A percentile compares a stretch with the other conserved stretches of the same genome.
These are phyloP conservation scores for Odocoileus virginianus DNA, from an alignment of 2,113 vertebrate genomes.

Conservation along the genomic window DNA sequence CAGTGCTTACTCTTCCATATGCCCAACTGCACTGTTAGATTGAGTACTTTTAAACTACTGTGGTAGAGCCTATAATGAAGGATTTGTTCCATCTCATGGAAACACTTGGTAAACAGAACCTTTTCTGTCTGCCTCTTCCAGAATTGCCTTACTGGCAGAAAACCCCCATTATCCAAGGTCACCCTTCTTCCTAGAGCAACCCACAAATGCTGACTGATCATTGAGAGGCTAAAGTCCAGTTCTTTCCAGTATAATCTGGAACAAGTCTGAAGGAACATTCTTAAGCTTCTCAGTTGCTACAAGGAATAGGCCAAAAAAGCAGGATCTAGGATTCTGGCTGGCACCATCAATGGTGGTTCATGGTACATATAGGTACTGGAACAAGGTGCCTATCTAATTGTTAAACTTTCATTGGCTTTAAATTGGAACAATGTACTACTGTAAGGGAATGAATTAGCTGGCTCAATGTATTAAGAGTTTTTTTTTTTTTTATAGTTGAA, in stretches of 20 bases:
- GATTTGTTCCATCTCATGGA: neutral
- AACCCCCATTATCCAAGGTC: neutral
- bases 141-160: neutral
- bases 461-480: neutral
- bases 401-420: neutral
- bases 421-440: neutral
- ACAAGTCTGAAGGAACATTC: neutral
- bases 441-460: neutral
- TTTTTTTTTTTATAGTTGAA: neutral
- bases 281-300: neutral
- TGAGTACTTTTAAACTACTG: neutral
- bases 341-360: neutral
- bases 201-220: neutral
- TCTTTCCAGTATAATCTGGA: neutral
- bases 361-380: neutral
- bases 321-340: neutral
- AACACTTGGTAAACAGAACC: neutral
- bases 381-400: neutral
- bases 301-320: neutral
- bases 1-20: neutral
- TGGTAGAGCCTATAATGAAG: neutral
- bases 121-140: neutral
- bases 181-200: neutral
- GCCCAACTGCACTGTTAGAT: neutral
- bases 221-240: neutral